Evolutionary conservation across 2,113 vertebrate species (phyloP), one percentile per base, ranked within the genome.

Genomic region (Poecilia latipinna): DNA sequence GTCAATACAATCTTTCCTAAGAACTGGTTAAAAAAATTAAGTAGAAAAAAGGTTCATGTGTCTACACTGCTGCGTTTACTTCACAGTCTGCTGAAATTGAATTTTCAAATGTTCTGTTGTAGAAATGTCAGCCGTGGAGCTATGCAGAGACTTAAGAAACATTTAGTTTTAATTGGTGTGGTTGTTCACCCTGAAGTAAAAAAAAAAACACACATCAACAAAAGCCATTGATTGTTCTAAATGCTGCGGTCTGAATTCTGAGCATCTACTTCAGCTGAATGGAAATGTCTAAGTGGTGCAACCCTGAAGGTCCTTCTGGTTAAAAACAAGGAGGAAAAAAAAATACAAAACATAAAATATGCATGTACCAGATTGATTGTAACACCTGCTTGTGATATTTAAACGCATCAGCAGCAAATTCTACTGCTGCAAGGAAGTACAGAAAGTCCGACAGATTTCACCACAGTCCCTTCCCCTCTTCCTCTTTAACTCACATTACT

Each of bases 391-490:
- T 73, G 61, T 42, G 15, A 5, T 64, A 44, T 74, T 26, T 61
- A 24, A 57, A 22, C 17, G 29, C 33, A 67, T 66, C 64, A 37
- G 10, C 37, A 62, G 68, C 29, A 66, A 75, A 74, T 57, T 11
- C 7, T 57, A 10, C 8, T n/a, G 51, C 51, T n/a, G 24, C 51
- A 57, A 10, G 22, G 24, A 57, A 57, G 10, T n/a, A 57, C 35
- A 32, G 42, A 66, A 67, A 61, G 39, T 70, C 57, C n/a, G 48
- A 83, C 73, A 82, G 64, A 64, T 42, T 42, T 54, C 48, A 44
- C 32, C 11, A 54, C 12, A 51, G 22, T 61, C 62, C 31, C 32
- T 68, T 57, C 13, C 42, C 62, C 37, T n/a, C 3, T 54, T 13
- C 19, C 26, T 74, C 73, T 37, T 48, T 48, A 74, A 65, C n/a